Base-by-base conservation (phyloP, 2,888 invertebrate species). In the Augiades crinisus region DNA sequence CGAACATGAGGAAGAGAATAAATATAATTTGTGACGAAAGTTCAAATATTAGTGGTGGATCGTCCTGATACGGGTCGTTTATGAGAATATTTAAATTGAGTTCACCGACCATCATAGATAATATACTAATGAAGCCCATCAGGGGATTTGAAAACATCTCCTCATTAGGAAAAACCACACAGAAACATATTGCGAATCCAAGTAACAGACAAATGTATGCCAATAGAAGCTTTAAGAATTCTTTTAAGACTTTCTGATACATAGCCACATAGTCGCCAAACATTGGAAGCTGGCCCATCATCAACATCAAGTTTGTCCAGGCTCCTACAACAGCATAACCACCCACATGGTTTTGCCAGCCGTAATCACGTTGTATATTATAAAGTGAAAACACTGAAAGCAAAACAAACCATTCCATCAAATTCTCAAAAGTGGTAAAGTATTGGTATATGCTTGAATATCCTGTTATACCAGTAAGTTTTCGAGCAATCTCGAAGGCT, bases 61-160 rank as follows among this genome's bases (percentile, higher is more conserved):
- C 94, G 54, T 93, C 92, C 5, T 91, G 91, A 59, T 92, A 91
- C 0, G 93, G 92, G 66, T 94, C 94, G 57, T 94, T 94, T 30
- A 95, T 93, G 17, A 95, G 75, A 44, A 95, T 91, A 62, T 94
- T 94, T 31, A 96, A 84, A 70, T 95, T 95, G 47, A 96, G 81
- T 72, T 96, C 96, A 0, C 96, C 96, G 0, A 95, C 95, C 96
- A 96, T 96, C 96, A 96, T 96, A 0, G 95, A 95, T 47, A 96
- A 73, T 0, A 95, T 95, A 40, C 95, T 94, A 12, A 96, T 95
- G 45, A 96, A 92, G 3, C 95, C 95, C 81, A 95, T 95, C 50
- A 96, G 91, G 0, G 96, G 96, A 77, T 95, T 95, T 2, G 95
- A 93, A 78, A 96, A 96, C 54, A 95, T 94, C 41, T 94, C 94